These are phyloP conservation scores for Apantesis nais DNA, from an alignment of 2,888 invertebrate genomes.

Conservation along the genomic window DNA sequence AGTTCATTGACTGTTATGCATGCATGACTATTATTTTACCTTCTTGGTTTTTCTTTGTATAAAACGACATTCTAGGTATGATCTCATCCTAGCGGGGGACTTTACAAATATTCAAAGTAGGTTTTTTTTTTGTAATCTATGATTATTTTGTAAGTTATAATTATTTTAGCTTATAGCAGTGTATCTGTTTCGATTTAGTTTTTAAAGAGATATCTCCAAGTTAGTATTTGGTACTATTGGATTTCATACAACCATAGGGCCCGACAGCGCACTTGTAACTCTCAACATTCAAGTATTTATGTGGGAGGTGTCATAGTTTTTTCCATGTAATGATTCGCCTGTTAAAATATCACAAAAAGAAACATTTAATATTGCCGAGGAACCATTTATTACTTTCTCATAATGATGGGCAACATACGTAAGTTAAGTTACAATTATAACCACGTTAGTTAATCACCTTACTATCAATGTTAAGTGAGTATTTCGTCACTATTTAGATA, in stretches of 20 bases:
- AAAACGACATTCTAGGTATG: background rate
- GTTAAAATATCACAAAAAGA: background rate
- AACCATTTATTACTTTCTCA: background rate
- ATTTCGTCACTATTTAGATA: background rate
- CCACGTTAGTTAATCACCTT: constrained; percentile 5
- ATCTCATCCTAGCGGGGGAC: background rate
- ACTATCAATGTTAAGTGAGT: background rate
- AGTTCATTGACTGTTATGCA: background rate
- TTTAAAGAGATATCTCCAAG: too few species aligned
- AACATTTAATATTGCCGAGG: background rate
- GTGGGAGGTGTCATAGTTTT: too few species aligned
- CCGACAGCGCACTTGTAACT: too few species aligned
- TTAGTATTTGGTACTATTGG: too few species aligned
- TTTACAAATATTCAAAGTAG: background rate
- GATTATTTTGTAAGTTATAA: too few species aligned
- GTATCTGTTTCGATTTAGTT: too few species aligned
- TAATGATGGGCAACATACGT: background rate
- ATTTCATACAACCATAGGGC: too few species aligned
- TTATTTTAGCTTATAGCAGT: too few species aligned
- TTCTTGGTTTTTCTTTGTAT: background rate
- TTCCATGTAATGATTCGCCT: too few species aligned
- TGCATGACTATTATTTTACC: background rate
- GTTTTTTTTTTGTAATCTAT: too few species aligned
- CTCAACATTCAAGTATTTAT: background rate
- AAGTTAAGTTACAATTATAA: background rate